Percentiles rank a stretch among this genome's conserved stretches.
Evolutionary conservation across 2,113 vertebrate genomes (phyloP).

Genomic region (Chaetorhynchus papuensis): DNA sequence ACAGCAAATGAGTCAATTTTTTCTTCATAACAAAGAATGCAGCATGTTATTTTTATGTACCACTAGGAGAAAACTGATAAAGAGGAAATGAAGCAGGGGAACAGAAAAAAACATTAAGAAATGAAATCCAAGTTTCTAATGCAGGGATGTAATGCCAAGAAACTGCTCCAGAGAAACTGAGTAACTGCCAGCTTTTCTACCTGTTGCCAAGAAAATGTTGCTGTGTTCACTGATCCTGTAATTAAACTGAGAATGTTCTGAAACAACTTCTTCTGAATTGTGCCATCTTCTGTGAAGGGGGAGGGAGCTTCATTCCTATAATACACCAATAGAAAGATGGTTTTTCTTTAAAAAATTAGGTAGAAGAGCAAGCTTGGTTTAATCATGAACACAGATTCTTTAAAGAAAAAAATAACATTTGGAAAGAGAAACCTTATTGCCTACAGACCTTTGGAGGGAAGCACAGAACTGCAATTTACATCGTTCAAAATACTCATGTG

Average conservation of each 20-base stretch:
- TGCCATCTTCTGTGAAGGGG: neutral
- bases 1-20: neutral
- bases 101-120: constrained; percentile 19
- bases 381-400: neutral
- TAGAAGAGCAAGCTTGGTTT: constrained; percentile 12
- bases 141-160: neutral
- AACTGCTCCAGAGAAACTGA: constrained; percentile 28
- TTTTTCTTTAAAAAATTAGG: neutral
- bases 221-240: constrained; percentile 56
- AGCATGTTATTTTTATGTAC: neutral
- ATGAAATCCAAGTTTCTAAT: constrained; percentile 14
- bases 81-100: neutral
- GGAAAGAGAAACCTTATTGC: neutral
- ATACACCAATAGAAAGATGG: neutral
- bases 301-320: neutral
- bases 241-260: constrained; percentile 33
- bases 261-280: neutral
- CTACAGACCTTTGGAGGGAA: neutral
- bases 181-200: constrained; percentile 43
- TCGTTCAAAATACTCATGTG: neutral
- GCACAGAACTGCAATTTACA: neutral
- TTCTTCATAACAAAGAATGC: neutral
- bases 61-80: neutral
- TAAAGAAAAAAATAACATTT: neutral
- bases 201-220: constrained; percentile 53